phyloP scores from a whole-genome alignment of 2,113 vertebrate species.

The Acanthochromis polyacanthus region DNA sequence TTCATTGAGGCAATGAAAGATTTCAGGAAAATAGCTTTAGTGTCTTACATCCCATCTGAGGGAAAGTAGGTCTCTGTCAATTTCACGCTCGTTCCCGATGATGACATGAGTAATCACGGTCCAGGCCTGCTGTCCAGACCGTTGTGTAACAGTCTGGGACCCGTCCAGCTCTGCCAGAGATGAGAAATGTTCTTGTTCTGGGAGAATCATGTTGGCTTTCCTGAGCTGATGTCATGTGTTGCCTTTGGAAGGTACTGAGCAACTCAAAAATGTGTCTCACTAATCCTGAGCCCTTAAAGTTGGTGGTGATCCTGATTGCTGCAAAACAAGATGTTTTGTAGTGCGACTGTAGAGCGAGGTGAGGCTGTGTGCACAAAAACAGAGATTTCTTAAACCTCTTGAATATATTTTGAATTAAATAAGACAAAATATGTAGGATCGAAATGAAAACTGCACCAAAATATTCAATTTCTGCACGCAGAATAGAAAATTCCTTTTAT shows the following conservation, averaged over 20 bases:
- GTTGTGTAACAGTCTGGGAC: constrained; percentile 49
- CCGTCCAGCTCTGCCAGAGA: constrained; percentile 53
- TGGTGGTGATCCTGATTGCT: background rate
- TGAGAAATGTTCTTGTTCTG: constrained; percentile 48
- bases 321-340: background rate
- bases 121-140: constrained; percentile 37
- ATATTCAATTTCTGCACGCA: too few species aligned
- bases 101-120: constrained; percentile 48
- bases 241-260: constrained; percentile 29
- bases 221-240: constrained; percentile 46
- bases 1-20: constrained; percentile 31
- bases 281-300: background rate
- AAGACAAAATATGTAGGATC: background rate
- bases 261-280: background rate
- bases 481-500: background rate
- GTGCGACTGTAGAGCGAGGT: background rate
- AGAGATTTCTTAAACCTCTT: background rate
- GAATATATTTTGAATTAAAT: background rate
- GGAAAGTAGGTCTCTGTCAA: constrained; percentile 58
- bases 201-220: constrained; percentile 23
- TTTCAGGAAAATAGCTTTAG: constrained; percentile 11
- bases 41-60: constrained; percentile 47
- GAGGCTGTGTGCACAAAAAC: background rate
- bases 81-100: constrained; percentile 39
- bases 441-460: too few species aligned